Base-by-base conservation (phyloP, 53 echinoderm and acorn worm species). In the Crossaster papposus region DNA sequence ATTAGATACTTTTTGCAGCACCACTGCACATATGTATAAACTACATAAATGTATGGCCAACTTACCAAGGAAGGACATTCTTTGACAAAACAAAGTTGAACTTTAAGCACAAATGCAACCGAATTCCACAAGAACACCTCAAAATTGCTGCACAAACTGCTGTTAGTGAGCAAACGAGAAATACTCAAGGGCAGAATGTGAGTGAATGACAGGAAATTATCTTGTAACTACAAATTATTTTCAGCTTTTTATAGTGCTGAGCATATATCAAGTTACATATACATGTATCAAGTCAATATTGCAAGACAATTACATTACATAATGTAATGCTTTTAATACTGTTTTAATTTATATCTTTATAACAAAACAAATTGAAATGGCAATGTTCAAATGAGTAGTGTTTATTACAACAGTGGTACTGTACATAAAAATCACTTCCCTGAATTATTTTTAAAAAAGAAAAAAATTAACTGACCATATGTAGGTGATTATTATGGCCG, bases 401-500 rank as follows among this genome's bases (percentile, higher is more conserved):
- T 10, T 68, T 26, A 68, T 68, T 68, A 68, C 68, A 68, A 28
- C 28, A 68, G 68, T 68, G 68, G 68, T 68, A 73, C 36, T 73
- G 32, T 51, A 78, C 78, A 78, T 78, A 51, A 44, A 51, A 74
- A 74, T 35, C 78, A 78, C 51, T 78, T 51, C 51, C 78, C 78
- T 51, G 50, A 51, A 78, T 78, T 36, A 34, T 18, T 44, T 51
- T 6, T 15, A 35, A 36, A 74, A 36, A 82, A 82, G 2, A 37
- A 81, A 81, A 79, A 28, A 17, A 32, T 36, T 36, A 12, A 2
- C 13, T 74, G 74, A 35, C n/a, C 44, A 23, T 0, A 24, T 38
- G 68, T 44, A 44, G 65, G 24, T 12, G 28, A 53, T n/a, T 80
- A 32, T 37, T 80, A 32, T 37, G 65, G 38, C 50, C n/a, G 36